Percentiles rank a stretch among this genome's conserved stretches.
Evolutionary conservation across 2,888 invertebrate species (phyloP).

Genomic region (Troides oblongomaculatus): DNA sequence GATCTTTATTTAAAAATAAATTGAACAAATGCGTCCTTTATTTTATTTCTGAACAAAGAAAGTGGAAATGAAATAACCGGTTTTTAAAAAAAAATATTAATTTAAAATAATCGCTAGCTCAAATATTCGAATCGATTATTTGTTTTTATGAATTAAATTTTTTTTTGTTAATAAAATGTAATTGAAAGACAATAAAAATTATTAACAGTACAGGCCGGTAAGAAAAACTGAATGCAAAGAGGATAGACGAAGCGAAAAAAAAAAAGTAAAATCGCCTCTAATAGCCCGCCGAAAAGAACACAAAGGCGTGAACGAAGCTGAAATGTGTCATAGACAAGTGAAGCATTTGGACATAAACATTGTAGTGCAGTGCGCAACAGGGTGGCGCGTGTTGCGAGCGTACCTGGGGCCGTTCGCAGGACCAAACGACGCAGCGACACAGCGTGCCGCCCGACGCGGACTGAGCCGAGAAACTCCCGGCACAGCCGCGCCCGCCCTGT

Average conservation of each 20-base stretch:
- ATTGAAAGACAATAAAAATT: slow-evolving; percentile 1
- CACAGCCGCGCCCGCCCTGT: slow-evolving; percentile 37
- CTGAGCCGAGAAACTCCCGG: slow-evolving; percentile 53
- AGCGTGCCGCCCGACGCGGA: slow-evolving; percentile 71
- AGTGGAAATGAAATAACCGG: neutral
- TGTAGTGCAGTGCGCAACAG: slow-evolving; percentile 74
- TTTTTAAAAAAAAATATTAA: neutral
- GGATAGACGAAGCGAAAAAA: slow-evolving; percentile 25
- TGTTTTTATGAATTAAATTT: too few species aligned
- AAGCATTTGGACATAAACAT: slow-evolving; percentile 58
- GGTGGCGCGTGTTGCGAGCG: slow-evolving; percentile 53
- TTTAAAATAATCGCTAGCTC: too few species aligned
- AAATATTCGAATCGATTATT: too few species aligned
- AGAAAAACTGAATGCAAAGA: slow-evolving; percentile 10
- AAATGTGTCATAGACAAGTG: slow-evolving; percentile 41
- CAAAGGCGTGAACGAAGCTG: slow-evolving; percentile 35
- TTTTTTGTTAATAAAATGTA: neutral
- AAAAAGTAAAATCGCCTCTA: slow-evolving; percentile 11
- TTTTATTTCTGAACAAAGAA: neutral
- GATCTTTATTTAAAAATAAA: neutral
- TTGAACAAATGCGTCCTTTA: neutral
- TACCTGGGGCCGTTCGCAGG: slow-evolving; percentile 67
- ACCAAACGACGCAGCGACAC: slow-evolving; percentile 45
- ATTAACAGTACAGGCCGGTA: slow-evolving; percentile 6
- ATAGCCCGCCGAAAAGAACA: slow-evolving; percentile 25